Evolutionary conservation across 1,140 invertebrate species (phyloP).

Genomic region (Hesperophylax magnus): DNA sequence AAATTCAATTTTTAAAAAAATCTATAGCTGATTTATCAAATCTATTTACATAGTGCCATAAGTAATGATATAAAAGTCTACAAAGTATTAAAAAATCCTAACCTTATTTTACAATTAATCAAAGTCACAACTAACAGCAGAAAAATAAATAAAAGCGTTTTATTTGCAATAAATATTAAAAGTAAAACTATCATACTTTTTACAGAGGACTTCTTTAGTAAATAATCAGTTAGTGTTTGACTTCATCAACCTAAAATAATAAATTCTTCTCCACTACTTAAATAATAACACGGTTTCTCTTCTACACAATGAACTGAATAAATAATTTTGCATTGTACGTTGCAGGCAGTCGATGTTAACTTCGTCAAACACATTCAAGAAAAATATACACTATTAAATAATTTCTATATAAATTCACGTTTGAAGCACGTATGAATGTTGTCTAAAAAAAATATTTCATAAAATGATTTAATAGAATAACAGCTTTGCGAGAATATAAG

Average conservation of each 20-base stretch:
- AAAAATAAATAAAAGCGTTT: conserved; percentile 30
- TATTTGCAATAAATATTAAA: conserved; percentile 31
- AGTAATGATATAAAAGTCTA: background rate
- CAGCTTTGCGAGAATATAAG: background rate
- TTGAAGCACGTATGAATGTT: too few relatives aligned
- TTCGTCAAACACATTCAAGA: conserved; percentile 14
- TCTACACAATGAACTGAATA: conserved; percentile 21
- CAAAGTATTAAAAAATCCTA: background rate
- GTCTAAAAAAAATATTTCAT: too few relatives aligned
- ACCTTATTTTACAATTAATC: conserved; percentile 18
- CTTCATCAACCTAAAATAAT: background rate
- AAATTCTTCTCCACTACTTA: background rate
- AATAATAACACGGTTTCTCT: background rate
- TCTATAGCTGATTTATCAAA: background rate
- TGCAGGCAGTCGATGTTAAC: conserved; percentile 25
- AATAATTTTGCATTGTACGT: conserved; percentile 32
- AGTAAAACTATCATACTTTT: conserved; percentile 12
- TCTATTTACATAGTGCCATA: conserved; percentile 10
- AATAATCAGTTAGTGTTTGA: conserved; percentile 12
- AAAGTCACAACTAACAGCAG: conserved; percentile 10
- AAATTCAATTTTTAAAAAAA: conserved; percentile 1
- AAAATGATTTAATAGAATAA: background rate
- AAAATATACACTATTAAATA: background rate
- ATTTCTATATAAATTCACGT: too few relatives aligned
- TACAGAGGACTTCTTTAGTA: conserved; percentile 10